Base-by-base conservation (phyloP, 1,140 invertebrate genomes). In the Octopus sinensis region DNA sequence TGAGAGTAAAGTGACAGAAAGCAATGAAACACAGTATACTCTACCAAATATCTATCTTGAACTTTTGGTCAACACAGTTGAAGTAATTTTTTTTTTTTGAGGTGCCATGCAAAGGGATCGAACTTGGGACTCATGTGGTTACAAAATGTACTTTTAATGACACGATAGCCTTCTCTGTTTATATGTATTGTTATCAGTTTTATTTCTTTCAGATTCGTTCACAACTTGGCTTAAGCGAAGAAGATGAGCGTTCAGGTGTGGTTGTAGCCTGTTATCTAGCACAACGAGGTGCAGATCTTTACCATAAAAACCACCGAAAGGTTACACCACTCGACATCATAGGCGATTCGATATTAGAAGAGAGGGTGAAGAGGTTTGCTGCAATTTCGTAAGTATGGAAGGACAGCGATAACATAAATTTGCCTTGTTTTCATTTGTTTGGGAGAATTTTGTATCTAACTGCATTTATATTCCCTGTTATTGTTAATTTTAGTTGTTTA, bases 221-320 rank as follows among this genome's bases (percentile, higher is more conserved):
- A 23, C 87, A 88, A 84, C 80, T 89, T 7, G 86, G 86, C 23
- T 85, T 88, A 85, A 79, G 83, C 53, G 86, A 87, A 12, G 85
- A 85, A 54, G 86, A 88, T 79, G 86, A 87, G 54, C 85, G 85
- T 73, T 84, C 85, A n/a, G 85, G 85, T 52, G 83, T 91, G 82
- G 92, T 94, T 10, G 92, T 95, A 52, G 93, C 94, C 5, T 94
- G 94, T 87, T 95, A 93, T 89, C 90, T 95, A 56, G 93, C 93
- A 12, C 92, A 93, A 83, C 92, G 93, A 84, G 94, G 94, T 4
- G 93, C 93, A 76, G 92, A 93, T 85, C 90, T 94, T 9, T 93
- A 93, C 12, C 89, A 92, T 0, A 92, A 92, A 73, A 96, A 96
- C 87, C 91, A 92, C 51, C 93, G 93, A 83, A 92, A 93, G 2